Percentiles rank a stretch among this genome's conserved stretches.
These are phyloP conservation scores for Cheirogaleus major DNA, from an alignment of 2,797 vertebrate genomes.

Conservation along the genomic window DNA sequence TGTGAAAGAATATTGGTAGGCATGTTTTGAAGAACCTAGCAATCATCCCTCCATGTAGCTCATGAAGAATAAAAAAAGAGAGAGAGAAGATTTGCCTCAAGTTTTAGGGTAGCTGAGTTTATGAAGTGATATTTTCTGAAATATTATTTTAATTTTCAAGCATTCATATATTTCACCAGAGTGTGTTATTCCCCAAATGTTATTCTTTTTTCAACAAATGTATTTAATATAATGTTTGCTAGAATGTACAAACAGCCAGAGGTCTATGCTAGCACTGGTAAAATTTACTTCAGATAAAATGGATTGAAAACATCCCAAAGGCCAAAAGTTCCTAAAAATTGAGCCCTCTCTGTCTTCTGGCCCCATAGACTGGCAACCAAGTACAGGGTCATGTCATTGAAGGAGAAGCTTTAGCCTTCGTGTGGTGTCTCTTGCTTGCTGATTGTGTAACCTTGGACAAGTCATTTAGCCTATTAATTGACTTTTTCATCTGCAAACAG, in stretches of 20 bases:
- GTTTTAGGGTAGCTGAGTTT: background rate
- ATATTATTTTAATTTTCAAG: background rate
- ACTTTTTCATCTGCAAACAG: background rate
- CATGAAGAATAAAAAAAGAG: background rate
- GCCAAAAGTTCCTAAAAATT: background rate
- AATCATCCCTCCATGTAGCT: background rate
- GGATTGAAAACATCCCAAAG: background rate
- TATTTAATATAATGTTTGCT: background rate
- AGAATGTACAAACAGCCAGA: background rate
- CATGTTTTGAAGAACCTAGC: background rate
- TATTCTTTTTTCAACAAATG: background rate
- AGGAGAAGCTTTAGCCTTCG: background rate
- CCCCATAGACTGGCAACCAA: background rate
- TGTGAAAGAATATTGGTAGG: background rate
- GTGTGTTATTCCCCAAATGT: background rate
- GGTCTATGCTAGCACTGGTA: background rate
- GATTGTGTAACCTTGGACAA: background rate
- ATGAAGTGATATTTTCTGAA: background rate
- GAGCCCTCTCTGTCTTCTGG: background rate
- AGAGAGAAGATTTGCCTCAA: background rate
- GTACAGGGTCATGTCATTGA: background rate
- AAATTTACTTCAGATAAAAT: background rate
- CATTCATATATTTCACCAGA: background rate
- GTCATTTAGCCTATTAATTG: background rate
- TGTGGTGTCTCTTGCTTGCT: background rate